Conservation (phyloP, 92 coral and sea anemone species). For the Umimayanthus chanpuru region DNA sequence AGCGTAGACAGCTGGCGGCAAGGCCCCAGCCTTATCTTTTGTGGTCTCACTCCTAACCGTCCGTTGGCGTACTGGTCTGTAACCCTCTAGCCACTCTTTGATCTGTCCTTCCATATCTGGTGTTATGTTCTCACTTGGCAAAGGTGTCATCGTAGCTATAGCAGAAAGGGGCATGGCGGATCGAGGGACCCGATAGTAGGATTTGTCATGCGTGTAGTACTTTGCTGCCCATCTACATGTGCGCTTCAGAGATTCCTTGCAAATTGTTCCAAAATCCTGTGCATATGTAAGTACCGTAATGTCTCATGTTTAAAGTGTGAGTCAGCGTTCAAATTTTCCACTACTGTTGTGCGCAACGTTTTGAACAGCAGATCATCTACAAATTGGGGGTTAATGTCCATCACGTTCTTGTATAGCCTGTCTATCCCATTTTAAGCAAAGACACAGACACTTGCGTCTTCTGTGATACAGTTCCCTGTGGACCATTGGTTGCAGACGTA, state of each 20-base stretch:
- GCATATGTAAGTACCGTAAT: too few relatives aligned
- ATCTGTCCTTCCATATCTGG: constrained; percentile 46
- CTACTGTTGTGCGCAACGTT: too few relatives aligned
- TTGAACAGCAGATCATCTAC: too few relatives aligned
- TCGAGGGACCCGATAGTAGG: constrained; percentile 60
- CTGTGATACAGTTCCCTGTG: too few relatives aligned
- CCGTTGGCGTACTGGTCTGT: constrained; percentile 47
- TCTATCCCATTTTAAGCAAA: too few relatives aligned
- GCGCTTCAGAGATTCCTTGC: constrained; percentile 27
- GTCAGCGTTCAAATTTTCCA: too few relatives aligned
- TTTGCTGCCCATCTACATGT: constrained; percentile 48
- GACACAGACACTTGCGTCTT: too few relatives aligned
- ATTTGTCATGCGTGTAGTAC: constrained; percentile 52
- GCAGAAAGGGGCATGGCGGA: constrained; percentile 59
- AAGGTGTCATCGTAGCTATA: constrained; percentile 47
- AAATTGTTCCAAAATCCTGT: too few relatives aligned
- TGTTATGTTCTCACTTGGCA: constrained; percentile 49
- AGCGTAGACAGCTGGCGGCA: constrained; percentile 25
- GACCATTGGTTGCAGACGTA: too few relatives aligned
- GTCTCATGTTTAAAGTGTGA: too few relatives aligned
- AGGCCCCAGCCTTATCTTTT: neutral
- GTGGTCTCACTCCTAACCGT: constrained; percentile 41
- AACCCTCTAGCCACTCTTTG: constrained; percentile 51
- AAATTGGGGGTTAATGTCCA: too few relatives aligned
- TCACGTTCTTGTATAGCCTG: too few relatives aligned